phyloP scores from a whole-genome alignment of 1,140 invertebrate species.

The Matsumurasca onukii region DNA sequence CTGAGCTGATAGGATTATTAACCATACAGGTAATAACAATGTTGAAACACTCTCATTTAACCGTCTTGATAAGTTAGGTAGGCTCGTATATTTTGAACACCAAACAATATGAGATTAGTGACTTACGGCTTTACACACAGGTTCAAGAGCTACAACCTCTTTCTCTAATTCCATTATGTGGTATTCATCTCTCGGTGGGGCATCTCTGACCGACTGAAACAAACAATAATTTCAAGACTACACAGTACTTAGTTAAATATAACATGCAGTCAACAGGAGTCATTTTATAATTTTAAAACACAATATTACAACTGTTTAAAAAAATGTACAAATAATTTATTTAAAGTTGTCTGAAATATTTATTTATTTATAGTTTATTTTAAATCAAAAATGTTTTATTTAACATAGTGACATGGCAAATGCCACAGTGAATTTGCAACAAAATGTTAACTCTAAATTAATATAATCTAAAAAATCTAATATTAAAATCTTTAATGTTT shows the following conservation, averaged over 20 bases:
- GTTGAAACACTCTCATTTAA: no score
- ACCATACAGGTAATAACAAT: no score
- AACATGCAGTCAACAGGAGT: background rate
- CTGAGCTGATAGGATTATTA: no score
- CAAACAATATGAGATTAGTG: no score
- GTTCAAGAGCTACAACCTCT: background rate
- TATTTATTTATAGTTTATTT: background rate
- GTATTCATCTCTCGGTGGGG: constrained; percentile 13
- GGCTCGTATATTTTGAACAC: no score
- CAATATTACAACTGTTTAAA: background rate
- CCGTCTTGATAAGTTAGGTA: no score
- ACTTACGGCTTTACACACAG: constrained; percentile 11
- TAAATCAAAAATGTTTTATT: no score
- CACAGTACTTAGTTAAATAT: background rate
- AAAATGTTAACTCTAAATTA: no score
- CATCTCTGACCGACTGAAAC: constrained; percentile 1
- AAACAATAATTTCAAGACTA: background rate
- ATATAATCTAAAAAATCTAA: no score
- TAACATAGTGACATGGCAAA: no score
- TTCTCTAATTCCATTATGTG: constrained; percentile 14
- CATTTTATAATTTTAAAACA: background rate
- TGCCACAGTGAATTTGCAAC: no score
- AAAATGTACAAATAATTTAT: background rate
- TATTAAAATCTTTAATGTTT: no score
- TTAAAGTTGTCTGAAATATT: background rate